A percentile compares a stretch with the other conserved stretches of the same genome.
phyloP scores from a whole-genome alignment of 2,797 vertebrate species.

The Australoheros facetus region DNA sequence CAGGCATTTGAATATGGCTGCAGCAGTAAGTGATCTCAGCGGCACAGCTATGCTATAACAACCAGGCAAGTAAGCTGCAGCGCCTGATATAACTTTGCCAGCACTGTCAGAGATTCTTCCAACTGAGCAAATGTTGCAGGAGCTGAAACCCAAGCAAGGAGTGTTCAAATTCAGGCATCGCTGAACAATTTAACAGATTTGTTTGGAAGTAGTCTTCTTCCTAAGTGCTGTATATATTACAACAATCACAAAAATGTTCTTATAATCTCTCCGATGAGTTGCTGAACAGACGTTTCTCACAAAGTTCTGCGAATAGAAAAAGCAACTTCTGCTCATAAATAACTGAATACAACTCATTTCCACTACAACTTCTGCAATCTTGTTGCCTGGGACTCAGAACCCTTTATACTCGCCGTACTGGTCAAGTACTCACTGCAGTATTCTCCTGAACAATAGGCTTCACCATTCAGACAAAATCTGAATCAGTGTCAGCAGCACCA shows the following conservation, averaged over 20 bases:
- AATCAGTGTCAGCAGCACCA: not conserved
- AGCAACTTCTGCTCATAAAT: not conserved
- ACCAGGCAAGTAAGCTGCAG: conserved; percentile 62
- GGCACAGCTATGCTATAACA: conserved; percentile 70
- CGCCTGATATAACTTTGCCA: conserved; percentile 81
- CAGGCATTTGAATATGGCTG: conserved; percentile 53
- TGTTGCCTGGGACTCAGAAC: not conserved
- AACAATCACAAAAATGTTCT: conserved; percentile 11
- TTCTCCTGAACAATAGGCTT: not conserved
- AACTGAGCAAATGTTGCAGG: conserved; percentile 52
- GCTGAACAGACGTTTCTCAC: not conserved
- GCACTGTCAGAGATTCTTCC: conserved; percentile 79
- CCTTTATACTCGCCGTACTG: not conserved
- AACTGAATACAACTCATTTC: not conserved
- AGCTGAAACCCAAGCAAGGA: conserved; percentile 37
- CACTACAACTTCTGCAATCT: not conserved
- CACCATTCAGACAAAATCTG: not conserved
- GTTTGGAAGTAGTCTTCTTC: not conserved
- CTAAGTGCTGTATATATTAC: conserved; percentile 4
- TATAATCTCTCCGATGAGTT: not conserved
- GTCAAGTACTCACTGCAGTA: not conserved
- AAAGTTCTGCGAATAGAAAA: not conserved
- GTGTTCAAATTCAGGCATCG: conserved; percentile 1
- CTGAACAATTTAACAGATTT: conserved; percentile 12
- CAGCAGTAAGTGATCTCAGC: conserved; percentile 77